Percentiles rank a stretch among this genome's conserved stretches.
These are phyloP conservation scores for Scomber scombrus DNA, from an alignment of 2,113 vertebrate genomes.

Conservation along the genomic window DNA sequence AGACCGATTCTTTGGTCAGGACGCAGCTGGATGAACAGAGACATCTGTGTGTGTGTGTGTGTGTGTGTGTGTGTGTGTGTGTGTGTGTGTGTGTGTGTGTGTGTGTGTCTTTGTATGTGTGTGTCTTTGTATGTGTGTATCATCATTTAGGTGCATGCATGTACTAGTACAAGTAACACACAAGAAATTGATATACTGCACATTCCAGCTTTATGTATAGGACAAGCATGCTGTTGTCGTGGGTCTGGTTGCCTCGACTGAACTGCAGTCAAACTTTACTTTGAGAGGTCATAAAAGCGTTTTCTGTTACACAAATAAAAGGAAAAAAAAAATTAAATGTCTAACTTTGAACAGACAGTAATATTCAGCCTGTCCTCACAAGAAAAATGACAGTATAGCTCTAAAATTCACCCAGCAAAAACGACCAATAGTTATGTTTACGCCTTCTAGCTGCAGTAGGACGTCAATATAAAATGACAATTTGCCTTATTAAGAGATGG, in stretches of 20 bases:
- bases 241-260: neutral
- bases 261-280: neutral
- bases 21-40: conserved; percentile 56
- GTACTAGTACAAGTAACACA: conserved; percentile 21
- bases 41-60: conserved; percentile 27
- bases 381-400: too few species aligned
- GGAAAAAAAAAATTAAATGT: neutral
- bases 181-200: conserved; percentile 24
- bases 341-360: too few species aligned
- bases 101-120: neutral
- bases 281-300: neutral
- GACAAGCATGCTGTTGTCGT: neutral
- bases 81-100: conserved; percentile 1
- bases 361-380: too few species aligned
- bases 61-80: neutral
- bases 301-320: neutral
- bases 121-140: neutral
- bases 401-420: too few species aligned
- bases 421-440: too few species aligned
- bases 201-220: conserved; percentile 19
- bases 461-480: too few species aligned
- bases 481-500: too few species aligned
- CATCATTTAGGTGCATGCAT: conserved; percentile 7
- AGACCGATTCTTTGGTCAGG: conserved; percentile 27
- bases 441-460: too few species aligned